Evolutionary conservation across 1,140 invertebrate species (phyloP).

Genomic region (Lepidurus packardi): DNA sequence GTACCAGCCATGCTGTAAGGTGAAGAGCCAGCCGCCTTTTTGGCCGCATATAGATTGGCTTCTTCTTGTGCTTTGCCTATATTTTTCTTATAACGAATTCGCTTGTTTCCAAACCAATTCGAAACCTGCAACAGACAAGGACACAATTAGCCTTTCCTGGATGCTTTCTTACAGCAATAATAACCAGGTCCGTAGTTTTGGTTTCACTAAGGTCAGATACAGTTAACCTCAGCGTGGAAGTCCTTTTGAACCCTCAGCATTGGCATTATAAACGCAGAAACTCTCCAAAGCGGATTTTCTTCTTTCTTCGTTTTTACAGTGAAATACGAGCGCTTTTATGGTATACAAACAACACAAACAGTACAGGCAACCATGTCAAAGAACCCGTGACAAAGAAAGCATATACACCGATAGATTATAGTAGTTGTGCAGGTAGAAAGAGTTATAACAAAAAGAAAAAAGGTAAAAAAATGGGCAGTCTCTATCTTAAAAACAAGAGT

Average conservation of each 20-base stretch:
- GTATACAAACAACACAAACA: constrained; percentile 6
- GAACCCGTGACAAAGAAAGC: constrained; percentile 17
- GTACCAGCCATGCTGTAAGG: constrained; percentile 86
- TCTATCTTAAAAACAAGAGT: neutral
- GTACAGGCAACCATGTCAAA: constrained; percentile 15
- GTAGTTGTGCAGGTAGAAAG: neutral
- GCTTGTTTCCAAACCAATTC: constrained; percentile 99
- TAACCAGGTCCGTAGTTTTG: neutral
- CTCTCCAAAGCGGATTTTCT: neutral
- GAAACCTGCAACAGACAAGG: constrained; percentile 62
- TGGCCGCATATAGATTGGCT: constrained; percentile 97
- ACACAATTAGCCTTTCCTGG: neutral
- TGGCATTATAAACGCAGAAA: neutral
- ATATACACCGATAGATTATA: neutral
- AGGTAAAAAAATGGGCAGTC: constrained; percentile 10
- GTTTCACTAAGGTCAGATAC: constrained; percentile 1
- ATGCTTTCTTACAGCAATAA: neutral
- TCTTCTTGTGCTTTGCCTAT: constrained; percentile 99
- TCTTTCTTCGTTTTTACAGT: constrained; percentile 10
- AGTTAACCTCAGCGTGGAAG: constrained; percentile 17
- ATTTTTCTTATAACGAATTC: constrained; percentile 99
- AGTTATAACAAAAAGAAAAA: neutral
- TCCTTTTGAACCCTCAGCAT: constrained; percentile 12
- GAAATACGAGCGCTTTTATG: constrained; percentile 21
- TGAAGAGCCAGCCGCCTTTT: constrained; percentile 92